Evolutionary conservation across 2,797 vertebrate species (phyloP).

Genomic region (Neosilurus hyrtlii): DNA sequence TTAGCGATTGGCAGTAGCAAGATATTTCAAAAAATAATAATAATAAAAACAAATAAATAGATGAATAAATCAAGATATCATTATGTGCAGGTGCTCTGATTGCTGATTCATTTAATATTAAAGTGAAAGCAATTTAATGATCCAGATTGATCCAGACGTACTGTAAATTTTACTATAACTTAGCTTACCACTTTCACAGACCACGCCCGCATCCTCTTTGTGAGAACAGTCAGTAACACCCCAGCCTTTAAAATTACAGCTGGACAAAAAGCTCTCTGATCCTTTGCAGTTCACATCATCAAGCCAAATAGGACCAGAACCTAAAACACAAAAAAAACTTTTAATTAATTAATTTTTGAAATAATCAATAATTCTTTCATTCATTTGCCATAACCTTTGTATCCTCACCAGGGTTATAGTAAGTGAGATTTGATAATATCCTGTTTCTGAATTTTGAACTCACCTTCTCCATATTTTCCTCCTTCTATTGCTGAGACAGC

Average conservation of each 20-base stretch:
- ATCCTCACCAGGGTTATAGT: background rate
- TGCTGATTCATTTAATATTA: background rate
- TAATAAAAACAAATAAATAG: too few relatives aligned
- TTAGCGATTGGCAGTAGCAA: too few relatives aligned
- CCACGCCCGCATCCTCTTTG: constrained; percentile 71
- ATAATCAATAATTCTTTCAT: background rate
- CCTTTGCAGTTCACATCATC: constrained; percentile 71
- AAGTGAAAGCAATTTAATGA: background rate
- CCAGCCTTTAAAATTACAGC: constrained; percentile 67
- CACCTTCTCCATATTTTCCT: constrained; percentile 64
- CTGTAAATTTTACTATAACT: background rate
- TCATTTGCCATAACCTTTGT: background rate
- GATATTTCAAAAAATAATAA: too few relatives aligned
- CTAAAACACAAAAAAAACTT: constrained; percentile 45
- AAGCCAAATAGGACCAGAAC: constrained; percentile 68
- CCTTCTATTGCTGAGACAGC: constrained; percentile 57
- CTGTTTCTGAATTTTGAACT: background rate
- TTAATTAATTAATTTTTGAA: background rate
- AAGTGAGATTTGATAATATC: background rate
- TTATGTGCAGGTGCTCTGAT: too few relatives aligned
- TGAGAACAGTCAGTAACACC: constrained; percentile 71
- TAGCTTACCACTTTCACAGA: constrained; percentile 62
- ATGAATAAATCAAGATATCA: too few relatives aligned
- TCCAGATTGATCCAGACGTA: background rate
- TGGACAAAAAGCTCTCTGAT: constrained; percentile 63